Base-by-base conservation (phyloP, 2,113 vertebrate species). In the Oncorhynchus kisutch region DNA sequence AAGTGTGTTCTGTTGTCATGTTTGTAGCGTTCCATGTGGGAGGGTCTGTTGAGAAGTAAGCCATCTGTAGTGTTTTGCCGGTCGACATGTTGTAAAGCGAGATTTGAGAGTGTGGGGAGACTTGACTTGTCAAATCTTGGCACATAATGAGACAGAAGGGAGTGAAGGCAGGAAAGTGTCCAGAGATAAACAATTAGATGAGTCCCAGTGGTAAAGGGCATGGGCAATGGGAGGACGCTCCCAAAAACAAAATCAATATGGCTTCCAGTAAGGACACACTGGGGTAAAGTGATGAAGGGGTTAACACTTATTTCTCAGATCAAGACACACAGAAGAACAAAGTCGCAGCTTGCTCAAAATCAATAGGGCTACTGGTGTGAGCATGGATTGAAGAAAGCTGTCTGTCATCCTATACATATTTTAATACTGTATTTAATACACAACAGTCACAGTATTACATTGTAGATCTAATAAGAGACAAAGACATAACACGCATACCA, bases 141-240 rank as follows among this genome's bases (percentile, higher is more conserved):
- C 94, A 93, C 89, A 90, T 94, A 93, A 94, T 91, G 89, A 94
- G 93, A 92, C 92, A 93, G 92, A 92, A 92, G 93, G 91, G 91
- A 93, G 91, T 90, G 88, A 92, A 93, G 84, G 88, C 91, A 93
- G 91, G 91, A 93, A 92, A 90, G 91, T 92, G 91, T 93, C 92
- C 92, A 93, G 93, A 92, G 92, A 94, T 93, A 94, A 94, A 94
- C 93, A 94, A 94, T 94, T 94, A 93, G 91, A 92, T 92, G 90
- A 90, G 89, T 94, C 93, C 92, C 93, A 86, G 91, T 88, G 92
- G 93, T 93, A 92, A 91, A 92, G 92, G 91, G 86, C 91, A 90
- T 66, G 79, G 87, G 92, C 90, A 92, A 90, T 88, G 88, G 83
- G 88, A 92, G 88, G 90, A 91, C 91, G 91, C 86, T 84, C 89